A percentile compares a stretch with the other conserved stretches of the same genome.
Conservation (phyloP, 1,140 invertebrate species). For the Drosophila kepulauana region DNA sequence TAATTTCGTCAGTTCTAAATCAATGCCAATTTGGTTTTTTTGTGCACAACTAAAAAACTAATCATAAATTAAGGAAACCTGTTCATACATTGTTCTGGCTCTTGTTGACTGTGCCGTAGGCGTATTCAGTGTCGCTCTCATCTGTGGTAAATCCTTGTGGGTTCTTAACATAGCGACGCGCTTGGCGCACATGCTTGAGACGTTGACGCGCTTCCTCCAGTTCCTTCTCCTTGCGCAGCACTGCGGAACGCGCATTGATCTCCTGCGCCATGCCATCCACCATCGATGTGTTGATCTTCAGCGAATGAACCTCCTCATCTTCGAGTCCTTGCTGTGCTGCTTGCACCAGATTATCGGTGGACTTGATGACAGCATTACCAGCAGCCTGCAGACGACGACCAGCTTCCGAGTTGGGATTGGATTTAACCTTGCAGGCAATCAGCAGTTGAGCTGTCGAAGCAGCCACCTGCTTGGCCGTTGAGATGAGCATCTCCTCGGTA, state of each 20-base stretch:
- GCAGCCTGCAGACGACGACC: constrained; percentile 97
- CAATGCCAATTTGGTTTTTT: constrained; percentile 59
- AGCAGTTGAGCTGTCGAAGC: constrained; percentile 98
- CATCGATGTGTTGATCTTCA: constrained; percentile 96
- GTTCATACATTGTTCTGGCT: constrained; percentile 84
- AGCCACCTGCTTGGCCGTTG: constrained; percentile 98
- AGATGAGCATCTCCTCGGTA: constrained; percentile 98
- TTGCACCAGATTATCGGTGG: constrained; percentile 97
- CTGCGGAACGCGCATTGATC: constrained; percentile 94
- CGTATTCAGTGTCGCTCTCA: constrained; percentile 86
- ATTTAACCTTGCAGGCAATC: constrained; percentile 99
- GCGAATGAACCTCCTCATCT: constrained; percentile 94
- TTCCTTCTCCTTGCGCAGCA: constrained; percentile 96
- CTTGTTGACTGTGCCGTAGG: constrained; percentile 71
- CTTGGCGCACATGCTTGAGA: constrained; percentile 93
- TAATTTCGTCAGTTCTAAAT: constrained; percentile 18
- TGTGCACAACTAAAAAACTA: constrained; percentile 41
- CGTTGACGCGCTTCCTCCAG: constrained; percentile 96
- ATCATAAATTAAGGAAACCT: constrained; percentile 20
- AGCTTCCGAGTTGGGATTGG: constrained; percentile 96
- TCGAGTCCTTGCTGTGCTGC: constrained; percentile 97
- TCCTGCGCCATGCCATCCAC: constrained; percentile 97
- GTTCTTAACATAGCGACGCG: constrained; percentile 91
- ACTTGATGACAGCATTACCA: constrained; percentile 98
- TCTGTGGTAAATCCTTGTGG: constrained; percentile 87